phyloP scores from a whole-genome alignment of 2,888 invertebrate species.

The Aromia moschata region DNA sequence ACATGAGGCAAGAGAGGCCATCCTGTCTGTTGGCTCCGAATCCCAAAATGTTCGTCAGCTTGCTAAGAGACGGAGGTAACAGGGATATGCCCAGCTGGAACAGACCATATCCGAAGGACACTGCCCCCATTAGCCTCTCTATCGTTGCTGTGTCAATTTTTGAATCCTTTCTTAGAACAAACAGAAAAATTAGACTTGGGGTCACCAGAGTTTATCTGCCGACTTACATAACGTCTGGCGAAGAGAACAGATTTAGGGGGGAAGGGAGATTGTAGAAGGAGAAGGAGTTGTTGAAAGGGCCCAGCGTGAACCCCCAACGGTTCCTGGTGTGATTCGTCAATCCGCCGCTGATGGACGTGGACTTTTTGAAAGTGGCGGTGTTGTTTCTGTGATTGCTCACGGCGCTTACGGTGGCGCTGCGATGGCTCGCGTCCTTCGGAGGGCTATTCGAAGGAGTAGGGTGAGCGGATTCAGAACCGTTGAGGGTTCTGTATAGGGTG shows the following conservation, averaged over 20 bases:
- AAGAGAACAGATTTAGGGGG: conserved; percentile 46
- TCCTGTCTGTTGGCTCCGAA: conserved; percentile 71
- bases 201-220: background rate
- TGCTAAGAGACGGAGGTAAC: conserved; percentile 71
- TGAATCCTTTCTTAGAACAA: conserved; percentile 26
- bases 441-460: too few relatives aligned
- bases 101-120: conserved; percentile 76
- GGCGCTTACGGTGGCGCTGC: background rate
- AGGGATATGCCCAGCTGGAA: conserved; percentile 75
- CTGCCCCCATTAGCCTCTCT: conserved; percentile 71
- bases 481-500: conserved; percentile 31
- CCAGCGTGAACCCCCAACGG: conserved; percentile 38
- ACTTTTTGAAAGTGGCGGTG: conserved; percentile 44
- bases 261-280: conserved; percentile 43
- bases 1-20: conserved; percentile 70
- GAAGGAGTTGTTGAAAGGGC: conserved; percentile 28
- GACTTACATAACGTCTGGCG: conserved; percentile 47
- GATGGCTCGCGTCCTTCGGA: background rate
- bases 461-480: conserved; percentile 30
- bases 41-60: conserved; percentile 71
- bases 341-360: conserved; percentile 46
- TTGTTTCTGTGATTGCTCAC: background rate
- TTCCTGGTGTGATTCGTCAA: conserved; percentile 34
- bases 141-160: conserved; percentile 66
- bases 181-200: background rate